phyloP scores from a whole-genome alignment of 2,888 invertebrate genomes.

The Pyralis farinalis region DNA sequence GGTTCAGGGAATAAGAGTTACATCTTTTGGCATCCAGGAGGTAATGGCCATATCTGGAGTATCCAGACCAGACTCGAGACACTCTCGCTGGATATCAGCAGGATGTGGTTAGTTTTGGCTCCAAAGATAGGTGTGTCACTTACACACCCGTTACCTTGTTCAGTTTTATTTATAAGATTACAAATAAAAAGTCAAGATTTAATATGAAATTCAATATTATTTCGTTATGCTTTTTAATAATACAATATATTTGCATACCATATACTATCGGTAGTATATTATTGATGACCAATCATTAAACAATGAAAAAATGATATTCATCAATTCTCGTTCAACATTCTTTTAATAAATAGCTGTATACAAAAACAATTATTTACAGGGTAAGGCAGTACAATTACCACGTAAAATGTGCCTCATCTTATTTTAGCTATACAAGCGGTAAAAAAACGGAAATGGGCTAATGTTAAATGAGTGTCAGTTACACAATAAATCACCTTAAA shows the following conservation, averaged over 20 bases:
- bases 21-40: too few species aligned
- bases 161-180: background rate
- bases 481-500: slow-evolving; percentile 56
- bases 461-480: slow-evolving; percentile 60
- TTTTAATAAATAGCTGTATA: slow-evolving; percentile 82
- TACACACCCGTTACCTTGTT: too few species aligned
- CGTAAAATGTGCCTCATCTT: slow-evolving; percentile 74
- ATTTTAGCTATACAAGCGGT: slow-evolving; percentile 78
- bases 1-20: too few species aligned
- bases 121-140: too few species aligned
- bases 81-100: too few species aligned
- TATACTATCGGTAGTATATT: slow-evolving; percentile 78
- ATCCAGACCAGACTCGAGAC: too few species aligned
- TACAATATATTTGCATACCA: slow-evolving; percentile 80
- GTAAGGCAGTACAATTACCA: slow-evolving; percentile 78
- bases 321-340: slow-evolving; percentile 76
- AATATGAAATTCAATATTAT: slow-evolving; percentile 82
- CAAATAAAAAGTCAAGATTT: slow-evolving; percentile 56
- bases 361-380: slow-evolving; percentile 82
- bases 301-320: slow-evolving; percentile 76
- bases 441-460: slow-evolving; percentile 69
- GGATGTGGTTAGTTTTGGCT: too few species aligned
- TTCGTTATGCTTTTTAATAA: slow-evolving; percentile 80
- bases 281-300: slow-evolving; percentile 79
- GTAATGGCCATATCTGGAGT: too few species aligned